Evolutionary conservation across 1,140 invertebrate species (phyloP).

Genomic region (Nomia melanderi): DNA sequence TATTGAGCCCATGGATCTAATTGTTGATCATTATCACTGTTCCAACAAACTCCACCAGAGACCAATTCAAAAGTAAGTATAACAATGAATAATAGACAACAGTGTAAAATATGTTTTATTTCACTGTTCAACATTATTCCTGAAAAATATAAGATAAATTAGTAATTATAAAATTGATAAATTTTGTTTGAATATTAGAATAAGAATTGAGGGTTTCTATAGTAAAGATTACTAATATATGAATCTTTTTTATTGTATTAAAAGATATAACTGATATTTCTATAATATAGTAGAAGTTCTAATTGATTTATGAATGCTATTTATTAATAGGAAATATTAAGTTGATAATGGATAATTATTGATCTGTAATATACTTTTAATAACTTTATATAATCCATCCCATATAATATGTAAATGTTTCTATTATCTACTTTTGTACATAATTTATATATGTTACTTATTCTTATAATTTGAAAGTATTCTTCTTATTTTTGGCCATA

Average conservation of each 20-base stretch:
- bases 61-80: constrained; percentile 90
- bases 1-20: constrained; percentile 91
- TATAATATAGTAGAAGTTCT: too few species aligned
- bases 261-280: background rate
- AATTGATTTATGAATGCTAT: too few species aligned
- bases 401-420: too few species aligned
- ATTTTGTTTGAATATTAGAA: background rate
- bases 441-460: too few species aligned
- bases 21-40: constrained; percentile 82
- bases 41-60: constrained; percentile 88
- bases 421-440: too few species aligned
- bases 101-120: constrained; percentile 90
- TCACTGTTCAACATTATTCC: constrained; percentile 84
- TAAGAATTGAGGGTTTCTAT: background rate
- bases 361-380: too few species aligned
- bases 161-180: background rate
- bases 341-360: too few species aligned
- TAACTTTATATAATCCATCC: too few species aligned
- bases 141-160: constrained; percentile 52
- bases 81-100: constrained; percentile 87
- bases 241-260: background rate
- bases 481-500: too few species aligned
- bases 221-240: background rate
- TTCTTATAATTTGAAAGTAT: too few species aligned
- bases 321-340: too few species aligned